A percentile compares a stretch with the other conserved stretches of the same genome.
Conservation (phyloP, 92 coral and sea anemone species). For the Pocillopora meandrina region DNA sequence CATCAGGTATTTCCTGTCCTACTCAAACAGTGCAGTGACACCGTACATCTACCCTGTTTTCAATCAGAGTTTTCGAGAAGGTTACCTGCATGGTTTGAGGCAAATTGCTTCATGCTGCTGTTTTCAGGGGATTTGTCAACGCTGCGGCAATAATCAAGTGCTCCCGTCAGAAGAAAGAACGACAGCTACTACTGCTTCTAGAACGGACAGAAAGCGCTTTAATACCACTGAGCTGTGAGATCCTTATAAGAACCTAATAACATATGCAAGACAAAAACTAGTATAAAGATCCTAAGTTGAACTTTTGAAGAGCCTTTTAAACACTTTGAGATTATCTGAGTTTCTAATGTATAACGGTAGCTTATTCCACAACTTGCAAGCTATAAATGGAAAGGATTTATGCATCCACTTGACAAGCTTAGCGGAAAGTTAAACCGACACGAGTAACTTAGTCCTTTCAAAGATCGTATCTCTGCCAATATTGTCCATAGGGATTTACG, state of each 20-base stretch:
- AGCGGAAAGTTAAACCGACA: no score
- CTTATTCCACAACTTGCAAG: no score
- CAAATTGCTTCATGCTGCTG: neutral
- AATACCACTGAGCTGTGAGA: neutral
- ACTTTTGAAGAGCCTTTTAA: no score
- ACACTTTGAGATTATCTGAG: no score
- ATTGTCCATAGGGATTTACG: no score
- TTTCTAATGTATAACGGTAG: no score
- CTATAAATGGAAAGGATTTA: no score
- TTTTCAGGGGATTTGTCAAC: neutral
- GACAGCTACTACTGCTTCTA: neutral
- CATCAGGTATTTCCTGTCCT: slow-evolving; percentile 21
- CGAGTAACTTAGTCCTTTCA: no score
- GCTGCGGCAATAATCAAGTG: neutral
- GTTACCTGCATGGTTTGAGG: slow-evolving; percentile 5
- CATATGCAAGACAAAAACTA: no score
- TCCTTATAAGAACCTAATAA: neutral
- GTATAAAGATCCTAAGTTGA: no score
- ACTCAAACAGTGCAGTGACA: slow-evolving; percentile 30
- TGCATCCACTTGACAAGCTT: no score
- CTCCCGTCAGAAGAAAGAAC: neutral
- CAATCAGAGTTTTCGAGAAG: slow-evolving; percentile 38
- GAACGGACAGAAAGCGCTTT: neutral
- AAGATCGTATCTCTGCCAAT: no score
- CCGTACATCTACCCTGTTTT: slow-evolving; percentile 40